Evolutionary conservation across 2,888 invertebrate genomes (phyloP).

Genomic region (Branchinecta sandiegonensis): DNA sequence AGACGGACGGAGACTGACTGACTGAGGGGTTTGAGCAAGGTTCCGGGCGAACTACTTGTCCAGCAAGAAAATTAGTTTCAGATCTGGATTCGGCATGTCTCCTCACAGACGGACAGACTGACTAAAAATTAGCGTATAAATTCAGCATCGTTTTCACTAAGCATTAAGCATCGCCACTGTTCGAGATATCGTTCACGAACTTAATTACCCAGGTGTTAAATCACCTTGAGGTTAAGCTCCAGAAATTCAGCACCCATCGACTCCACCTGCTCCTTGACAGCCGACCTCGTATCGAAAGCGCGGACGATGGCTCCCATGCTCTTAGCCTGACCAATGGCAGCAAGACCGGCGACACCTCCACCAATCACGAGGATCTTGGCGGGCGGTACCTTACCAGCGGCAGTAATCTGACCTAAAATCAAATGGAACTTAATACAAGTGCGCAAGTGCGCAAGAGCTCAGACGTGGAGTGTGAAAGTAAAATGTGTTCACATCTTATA

Average conservation of each 20-base stretch:
- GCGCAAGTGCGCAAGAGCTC: no score
- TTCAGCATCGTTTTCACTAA: no score
- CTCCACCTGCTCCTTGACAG: conserved; percentile 68
- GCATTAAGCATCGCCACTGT: not conserved
- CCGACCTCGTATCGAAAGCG: conserved; percentile 70
- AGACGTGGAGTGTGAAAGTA: no score
- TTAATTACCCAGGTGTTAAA: conserved; percentile 21
- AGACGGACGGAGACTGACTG: no score
- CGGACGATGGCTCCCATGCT: conserved; percentile 78
- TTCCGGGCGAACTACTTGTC: no score
- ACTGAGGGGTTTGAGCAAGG: no score
- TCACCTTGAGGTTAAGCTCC: conserved; percentile 55
- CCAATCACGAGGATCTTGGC: conserved; percentile 76
- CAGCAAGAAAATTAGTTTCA: no score
- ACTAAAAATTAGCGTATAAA: not conserved
- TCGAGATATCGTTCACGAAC: not conserved
- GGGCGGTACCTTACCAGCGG: conserved; percentile 75
- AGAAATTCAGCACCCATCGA: conserved; percentile 77
- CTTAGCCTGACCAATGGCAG: conserved; percentile 68
- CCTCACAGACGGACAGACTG: no score
- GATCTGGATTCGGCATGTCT: no score
- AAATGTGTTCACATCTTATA: no score
- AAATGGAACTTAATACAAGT: not conserved
- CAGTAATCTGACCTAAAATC: conserved; percentile 65
- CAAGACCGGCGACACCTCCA: conserved; percentile 75